These are phyloP conservation scores for Eugnorisma glareosa DNA, from an alignment of 2,888 invertebrate genomes.

Conservation along the genomic window DNA sequence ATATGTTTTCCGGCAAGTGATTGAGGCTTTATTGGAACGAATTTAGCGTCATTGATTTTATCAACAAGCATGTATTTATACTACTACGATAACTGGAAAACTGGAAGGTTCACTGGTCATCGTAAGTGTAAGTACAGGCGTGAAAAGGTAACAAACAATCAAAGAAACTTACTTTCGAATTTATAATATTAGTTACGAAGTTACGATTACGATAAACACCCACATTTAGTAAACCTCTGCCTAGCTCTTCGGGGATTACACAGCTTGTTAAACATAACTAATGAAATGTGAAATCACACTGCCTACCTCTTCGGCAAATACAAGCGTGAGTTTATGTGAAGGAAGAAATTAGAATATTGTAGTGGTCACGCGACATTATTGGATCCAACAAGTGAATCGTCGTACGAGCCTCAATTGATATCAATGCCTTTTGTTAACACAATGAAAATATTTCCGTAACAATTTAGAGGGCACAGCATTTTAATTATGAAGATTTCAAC, in stretches of 20 bases:
- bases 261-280: neutral
- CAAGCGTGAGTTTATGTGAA: neutral
- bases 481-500: neutral
- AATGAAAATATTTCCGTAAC: constrained; percentile 26
- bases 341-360: constrained; percentile 45
- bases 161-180: too few relatives aligned
- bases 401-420: constrained; percentile 47
- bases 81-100: neutral
- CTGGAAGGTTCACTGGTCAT: neutral
- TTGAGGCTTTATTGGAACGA: constrained; percentile 34
- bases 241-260: too few relatives aligned
- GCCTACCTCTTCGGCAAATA: neutral
- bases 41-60: constrained; percentile 26
- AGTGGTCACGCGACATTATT: constrained; percentile 46
- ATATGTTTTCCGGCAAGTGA: constrained; percentile 65
- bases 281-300: neutral
- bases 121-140: too few relatives aligned
- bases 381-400: constrained; percentile 36
- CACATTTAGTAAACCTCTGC: too few relatives aligned
- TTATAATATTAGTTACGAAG: too few relatives aligned
- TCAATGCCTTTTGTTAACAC: constrained; percentile 51
- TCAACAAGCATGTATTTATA: neutral
- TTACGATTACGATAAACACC: too few relatives aligned
- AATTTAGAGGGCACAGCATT: constrained; percentile 1
- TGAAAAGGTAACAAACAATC: too few relatives aligned